Base-by-base conservation (phyloP, 2,797 vertebrate genomes). In the Delichon dasypus region DNA sequence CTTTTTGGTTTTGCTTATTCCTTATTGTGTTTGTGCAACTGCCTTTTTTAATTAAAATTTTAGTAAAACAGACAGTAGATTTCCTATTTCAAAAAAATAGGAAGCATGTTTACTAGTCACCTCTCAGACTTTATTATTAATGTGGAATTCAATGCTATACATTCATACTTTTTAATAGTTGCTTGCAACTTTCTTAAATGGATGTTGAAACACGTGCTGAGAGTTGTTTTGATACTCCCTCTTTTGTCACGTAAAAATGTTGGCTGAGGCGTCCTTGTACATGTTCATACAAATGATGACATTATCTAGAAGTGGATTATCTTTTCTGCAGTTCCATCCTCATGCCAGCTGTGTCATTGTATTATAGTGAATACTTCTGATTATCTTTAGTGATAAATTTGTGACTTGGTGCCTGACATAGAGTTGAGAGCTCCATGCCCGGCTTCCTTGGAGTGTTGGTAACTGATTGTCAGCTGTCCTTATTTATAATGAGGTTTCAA, bases 391-490 rank as follows among this genome's bases (percentile, higher is more conserved):
- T 0, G 82, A 94, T 93, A 90, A 94, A 94, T 95, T 93, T 93
- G 76, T 93, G 91, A 73, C 68, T 81, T 90, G 67, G 73, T 93
- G 79, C 50, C 79, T 90, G 93, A 91, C 90, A 85, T 91, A 54
- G 71, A 91, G 36, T 25, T 64, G 79, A 21, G 55, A 93, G 70
- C 68, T 95, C 44, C 50, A 29, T 96, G 96, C 88, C 80, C n/a
- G 12, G 92, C 89, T 95, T 92, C 87, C 85, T 94, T 87, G 92
- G 78, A 96, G 82, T 92, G 64, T 85, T 0, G 1, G 79, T 94
- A 89, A 70, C 66, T 89, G 88, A 94, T 96, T 95, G 87, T 94
- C 92, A 96, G 71, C 81, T 96, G 81, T 96, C 93, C 91, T 93
- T 88, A 94, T 84, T 90, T 90, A 95, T 91, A 80, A 76, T 58